Conservation (phyloP, 2,888 invertebrate genomes). For the Epsilonema sp. region DNA sequence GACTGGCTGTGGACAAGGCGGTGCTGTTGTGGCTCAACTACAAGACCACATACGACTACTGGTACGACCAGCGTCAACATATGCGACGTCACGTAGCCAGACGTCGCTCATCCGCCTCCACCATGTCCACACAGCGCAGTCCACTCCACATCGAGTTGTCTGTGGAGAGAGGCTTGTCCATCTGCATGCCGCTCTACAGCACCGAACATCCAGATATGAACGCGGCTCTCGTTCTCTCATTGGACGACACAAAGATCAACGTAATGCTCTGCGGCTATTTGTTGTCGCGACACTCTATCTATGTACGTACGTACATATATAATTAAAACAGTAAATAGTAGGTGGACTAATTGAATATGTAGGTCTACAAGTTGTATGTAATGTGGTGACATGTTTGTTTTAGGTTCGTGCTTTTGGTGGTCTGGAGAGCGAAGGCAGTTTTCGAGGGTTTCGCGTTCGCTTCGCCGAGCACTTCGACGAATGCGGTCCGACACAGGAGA, state of each 20-base stretch:
- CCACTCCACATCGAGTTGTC: conserved; percentile 10
- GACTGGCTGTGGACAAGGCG: conserved; percentile 90
- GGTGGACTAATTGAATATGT: no score
- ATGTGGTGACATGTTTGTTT: no score
- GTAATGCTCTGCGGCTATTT: no score
- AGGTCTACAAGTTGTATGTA: no score
- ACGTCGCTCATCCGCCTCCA: not conserved
- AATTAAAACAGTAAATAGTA: no score
- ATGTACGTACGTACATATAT: no score
- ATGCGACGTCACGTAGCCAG: not conserved
- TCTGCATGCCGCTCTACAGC: conserved; percentile 22
- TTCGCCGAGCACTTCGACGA: conserved; percentile 66
- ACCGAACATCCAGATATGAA: conserved; percentile 10
- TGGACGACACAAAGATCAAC: conserved; percentile 90
- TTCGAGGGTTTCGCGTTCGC: conserved; percentile 62
- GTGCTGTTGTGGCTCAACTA: conserved; percentile 97
- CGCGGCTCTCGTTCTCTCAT: conserved; percentile 68
- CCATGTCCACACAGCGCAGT: not conserved
- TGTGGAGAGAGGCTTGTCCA: conserved; percentile 23
- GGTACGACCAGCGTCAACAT: conserved; percentile 65
- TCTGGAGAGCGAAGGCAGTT: conserved; percentile 62
- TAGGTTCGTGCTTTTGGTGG: conserved; percentile 86
- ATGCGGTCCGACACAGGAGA: conserved; percentile 33
- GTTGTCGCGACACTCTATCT: no score
- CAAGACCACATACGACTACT: conserved; percentile 96